Evolutionary conservation across 1,140 invertebrate genomes (phyloP).

Genomic region (Chrysoperla carnea): DNA sequence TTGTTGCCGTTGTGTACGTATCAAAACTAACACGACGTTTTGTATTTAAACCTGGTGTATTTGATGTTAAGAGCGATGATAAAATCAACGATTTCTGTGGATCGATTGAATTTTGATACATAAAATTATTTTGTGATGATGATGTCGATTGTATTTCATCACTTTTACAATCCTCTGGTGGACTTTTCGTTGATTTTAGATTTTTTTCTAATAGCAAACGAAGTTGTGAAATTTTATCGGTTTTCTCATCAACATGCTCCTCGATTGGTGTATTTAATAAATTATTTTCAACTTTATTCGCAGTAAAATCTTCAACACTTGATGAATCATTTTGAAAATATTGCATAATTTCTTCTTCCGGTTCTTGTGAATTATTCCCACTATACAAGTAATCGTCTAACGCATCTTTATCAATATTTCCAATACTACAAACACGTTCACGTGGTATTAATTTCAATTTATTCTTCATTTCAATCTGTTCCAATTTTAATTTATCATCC

Average conservation of each 20-base stretch:
- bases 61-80: slow-evolving; percentile 20
- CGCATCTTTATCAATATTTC: slow-evolving; percentile 56
- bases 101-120: background rate
- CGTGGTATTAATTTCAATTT: slow-evolving; percentile 10
- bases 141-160: background rate
- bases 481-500: background rate
- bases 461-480: slow-evolving; percentile 4
- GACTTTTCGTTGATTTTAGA: slow-evolving; percentile 22
- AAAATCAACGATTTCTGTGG: background rate
- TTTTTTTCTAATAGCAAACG: slow-evolving; percentile 52
- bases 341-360: slow-evolving; percentile 59
- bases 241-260: slow-evolving; percentile 28
- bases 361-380: slow-evolving; percentile 57
- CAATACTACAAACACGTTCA: slow-evolving; percentile 45
- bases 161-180: background rate
- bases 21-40: slow-evolving; percentile 42
- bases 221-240: slow-evolving; percentile 50
- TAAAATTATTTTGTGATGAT: background rate
- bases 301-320: slow-evolving; percentile 5
- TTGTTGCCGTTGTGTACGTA: slow-evolving; percentile 19
- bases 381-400: slow-evolving; percentile 59
- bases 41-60: slow-evolving; percentile 13
- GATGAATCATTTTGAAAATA: slow-evolving; percentile 46
- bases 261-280: slow-evolving; percentile 12
- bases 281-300: slow-evolving; percentile 6